Percentiles rank a stretch among this genome's conserved stretches.
Conservation (phyloP, 2,113 vertebrate species). For the Ramphastos sulfuratus region DNA sequence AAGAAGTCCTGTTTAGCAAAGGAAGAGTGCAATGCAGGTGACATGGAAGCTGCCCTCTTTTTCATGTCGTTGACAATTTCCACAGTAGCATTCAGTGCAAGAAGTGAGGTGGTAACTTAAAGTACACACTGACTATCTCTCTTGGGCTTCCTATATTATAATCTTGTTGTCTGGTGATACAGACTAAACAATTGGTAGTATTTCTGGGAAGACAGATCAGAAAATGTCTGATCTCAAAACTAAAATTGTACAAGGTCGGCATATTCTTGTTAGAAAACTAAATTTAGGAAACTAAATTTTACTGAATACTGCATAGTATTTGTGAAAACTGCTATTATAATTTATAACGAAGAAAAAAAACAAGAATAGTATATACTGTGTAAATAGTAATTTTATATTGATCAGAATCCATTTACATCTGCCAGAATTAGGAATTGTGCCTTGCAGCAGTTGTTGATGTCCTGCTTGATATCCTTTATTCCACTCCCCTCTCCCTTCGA, state of each 20-base stretch:
- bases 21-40: neutral
- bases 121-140: neutral
- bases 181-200: neutral
- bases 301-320: neutral
- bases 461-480: neutral
- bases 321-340: neutral
- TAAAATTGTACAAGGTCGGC: neutral
- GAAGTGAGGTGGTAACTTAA: neutral
- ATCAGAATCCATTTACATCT: accelerated
- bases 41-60: neutral
- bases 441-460: neutral
- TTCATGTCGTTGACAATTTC: neutral
- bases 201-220: neutral
- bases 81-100: neutral
- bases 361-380: neutral
- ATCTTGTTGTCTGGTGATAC: neutral
- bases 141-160: neutral
- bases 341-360: neutral
- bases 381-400: neutral
- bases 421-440: neutral
- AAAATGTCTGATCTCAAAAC: neutral
- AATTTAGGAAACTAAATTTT: too few relatives aligned
- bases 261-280: neutral
- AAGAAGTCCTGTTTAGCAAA: neutral
- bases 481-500: accelerated